phyloP scores from a whole-genome alignment of 2,797 vertebrate genomes.

The Poliocrania exsul region DNA sequence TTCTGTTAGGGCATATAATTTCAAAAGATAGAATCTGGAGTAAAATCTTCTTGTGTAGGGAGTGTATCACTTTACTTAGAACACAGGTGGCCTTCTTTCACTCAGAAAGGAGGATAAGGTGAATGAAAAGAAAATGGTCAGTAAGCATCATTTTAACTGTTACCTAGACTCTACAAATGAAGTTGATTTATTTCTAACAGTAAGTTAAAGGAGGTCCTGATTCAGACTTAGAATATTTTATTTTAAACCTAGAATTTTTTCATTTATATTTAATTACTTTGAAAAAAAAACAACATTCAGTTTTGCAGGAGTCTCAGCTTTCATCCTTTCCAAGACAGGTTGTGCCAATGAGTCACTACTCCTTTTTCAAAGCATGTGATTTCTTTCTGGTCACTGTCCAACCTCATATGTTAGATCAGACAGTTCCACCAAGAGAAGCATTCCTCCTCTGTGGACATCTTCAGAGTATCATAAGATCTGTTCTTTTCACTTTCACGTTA shows the following conservation, averaged over 20 bases:
- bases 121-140: background rate
- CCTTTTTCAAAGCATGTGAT: background rate
- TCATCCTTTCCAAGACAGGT: background rate
- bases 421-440: background rate
- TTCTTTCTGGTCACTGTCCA: background rate
- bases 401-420: background rate
- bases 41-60: background rate
- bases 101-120: accelerated
- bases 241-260: background rate
- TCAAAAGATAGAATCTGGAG: background rate
- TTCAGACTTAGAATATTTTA: background rate
- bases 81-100: background rate
- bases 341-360: background rate
- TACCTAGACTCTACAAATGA: background rate
- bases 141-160: background rate
- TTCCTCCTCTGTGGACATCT: background rate
- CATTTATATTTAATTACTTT: background rate
- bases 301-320: background rate
- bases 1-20: background rate
- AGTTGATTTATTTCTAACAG: background rate
- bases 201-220: background rate
- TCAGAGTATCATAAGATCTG: background rate
- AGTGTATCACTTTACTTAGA: background rate
- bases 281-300: background rate
- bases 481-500: background rate